Evolutionary conservation across 1,140 invertebrate genomes (phyloP).

Genomic region (Zaprionus capensis): DNA sequence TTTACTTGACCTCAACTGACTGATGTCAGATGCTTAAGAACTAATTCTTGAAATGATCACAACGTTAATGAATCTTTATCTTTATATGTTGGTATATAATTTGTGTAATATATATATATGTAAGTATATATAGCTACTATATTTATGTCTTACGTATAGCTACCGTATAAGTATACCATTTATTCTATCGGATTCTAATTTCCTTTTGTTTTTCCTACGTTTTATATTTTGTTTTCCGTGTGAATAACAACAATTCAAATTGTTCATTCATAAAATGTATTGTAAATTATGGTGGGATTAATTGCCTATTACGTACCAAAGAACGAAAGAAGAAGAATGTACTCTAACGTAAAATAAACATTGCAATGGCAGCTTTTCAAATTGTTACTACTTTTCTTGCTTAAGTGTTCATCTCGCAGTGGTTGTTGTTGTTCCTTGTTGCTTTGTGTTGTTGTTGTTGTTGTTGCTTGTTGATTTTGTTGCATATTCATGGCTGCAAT

Average conservation of each 20-base stretch:
- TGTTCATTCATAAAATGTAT: slow-evolving; percentile 71
- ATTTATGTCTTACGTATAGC: slow-evolving; percentile 54
- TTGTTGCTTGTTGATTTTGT: slow-evolving; percentile 20
- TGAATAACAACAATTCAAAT: slow-evolving; percentile 57
- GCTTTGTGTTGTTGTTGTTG: slow-evolving; percentile 3
- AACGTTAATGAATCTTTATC: slow-evolving; percentile 75
- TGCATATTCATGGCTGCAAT: slow-evolving; percentile 56
- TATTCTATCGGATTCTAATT: slow-evolving; percentile 38
- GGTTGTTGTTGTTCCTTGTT: slow-evolving; percentile 3
- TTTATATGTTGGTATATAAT: slow-evolving; percentile 31
- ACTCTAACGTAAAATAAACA: slow-evolving; percentile 24
- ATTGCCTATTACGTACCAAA: slow-evolving; percentile 76
- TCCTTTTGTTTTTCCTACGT: slow-evolving; percentile 5
- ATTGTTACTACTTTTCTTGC: slow-evolving; percentile 26
- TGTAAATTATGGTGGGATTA: slow-evolving; percentile 84
- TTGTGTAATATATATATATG: slow-evolving; percentile 29
- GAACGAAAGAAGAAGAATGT: slow-evolving; percentile 28
- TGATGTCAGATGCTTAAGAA: slow-evolving; percentile 48
- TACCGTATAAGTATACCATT: slow-evolving; percentile 52
- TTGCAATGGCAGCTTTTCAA: slow-evolving; percentile 40
- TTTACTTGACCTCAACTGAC: slow-evolving; percentile 61
- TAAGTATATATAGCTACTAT: slow-evolving; percentile 37
- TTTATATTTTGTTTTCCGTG: slow-evolving; percentile 24
- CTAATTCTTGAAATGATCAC: slow-evolving; percentile 83
- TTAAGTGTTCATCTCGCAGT: slow-evolving; percentile 8